These are phyloP conservation scores for Cantharis flavilabris DNA, from an alignment of 2,888 invertebrate species.

Conservation along the genomic window DNA sequence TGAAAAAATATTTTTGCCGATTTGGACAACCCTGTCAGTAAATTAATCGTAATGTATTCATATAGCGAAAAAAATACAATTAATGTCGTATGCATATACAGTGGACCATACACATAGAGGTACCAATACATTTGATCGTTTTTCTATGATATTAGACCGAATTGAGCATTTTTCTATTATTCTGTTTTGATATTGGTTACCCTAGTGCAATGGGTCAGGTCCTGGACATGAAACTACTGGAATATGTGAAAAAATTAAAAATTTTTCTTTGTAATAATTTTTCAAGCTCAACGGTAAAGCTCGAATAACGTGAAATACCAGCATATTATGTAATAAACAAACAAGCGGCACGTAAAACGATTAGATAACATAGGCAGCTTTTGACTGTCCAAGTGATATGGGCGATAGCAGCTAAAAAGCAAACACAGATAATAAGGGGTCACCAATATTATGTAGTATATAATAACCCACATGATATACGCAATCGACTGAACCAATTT, in stretches of 20 bases:
- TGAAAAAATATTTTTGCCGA: not conserved
- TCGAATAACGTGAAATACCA: not conserved
- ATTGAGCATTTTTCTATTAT: slow-evolving; percentile 44
- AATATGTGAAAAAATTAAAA: no score
- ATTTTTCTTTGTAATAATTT: no score
- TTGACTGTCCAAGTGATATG: slow-evolving; percentile 44
- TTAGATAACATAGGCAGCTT: slow-evolving; percentile 47
- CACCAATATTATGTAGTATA: slow-evolving; percentile 39
- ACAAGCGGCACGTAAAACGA: slow-evolving; percentile 40
- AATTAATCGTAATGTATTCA: slow-evolving; percentile 46
- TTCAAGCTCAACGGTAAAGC: not conserved
- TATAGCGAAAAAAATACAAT: slow-evolving; percentile 49
- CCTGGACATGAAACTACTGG: slow-evolving; percentile 39
- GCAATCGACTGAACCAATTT: not conserved
- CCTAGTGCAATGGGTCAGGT: slow-evolving; percentile 49
- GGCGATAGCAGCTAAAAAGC: slow-evolving; percentile 46
- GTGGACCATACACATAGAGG: slow-evolving; percentile 40
- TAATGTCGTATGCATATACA: slow-evolving; percentile 44
- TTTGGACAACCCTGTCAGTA: slow-evolving; percentile 38
- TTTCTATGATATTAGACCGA: slow-evolving; percentile 25
- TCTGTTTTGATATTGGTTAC: slow-evolving; percentile 52
- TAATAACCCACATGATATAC: slow-evolving; percentile 26
- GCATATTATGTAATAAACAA: slow-evolving; percentile 8
- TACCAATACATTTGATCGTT: slow-evolving; percentile 26
- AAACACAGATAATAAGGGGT: slow-evolving; percentile 46